Conservation (phyloP, 2,888 invertebrate genomes). For the Mimachlamys varia region DNA sequence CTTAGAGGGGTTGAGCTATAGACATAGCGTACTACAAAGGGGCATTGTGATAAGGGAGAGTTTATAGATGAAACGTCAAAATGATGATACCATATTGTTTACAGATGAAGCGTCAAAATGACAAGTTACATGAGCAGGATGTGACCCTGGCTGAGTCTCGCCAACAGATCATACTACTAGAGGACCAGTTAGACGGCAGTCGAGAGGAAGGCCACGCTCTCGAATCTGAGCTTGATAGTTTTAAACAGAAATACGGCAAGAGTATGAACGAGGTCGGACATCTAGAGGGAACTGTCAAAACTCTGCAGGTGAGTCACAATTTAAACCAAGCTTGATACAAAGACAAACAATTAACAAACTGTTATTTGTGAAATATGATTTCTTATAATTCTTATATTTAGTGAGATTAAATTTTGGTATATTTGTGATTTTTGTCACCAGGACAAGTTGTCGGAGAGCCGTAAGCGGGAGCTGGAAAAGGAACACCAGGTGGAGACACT, state of each 20-base stretch:
- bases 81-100: conserved; percentile 56
- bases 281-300: conserved; percentile 72
- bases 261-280: conserved; percentile 69
- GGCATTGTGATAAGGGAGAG: no score
- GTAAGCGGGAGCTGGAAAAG: conserved; percentile 73
- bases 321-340: no score
- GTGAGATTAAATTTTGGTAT: not conserved
- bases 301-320: conserved; percentile 58
- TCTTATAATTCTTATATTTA: not conserved
- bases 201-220: conserved; percentile 68
- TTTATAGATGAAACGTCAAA: conserved; percentile 69
- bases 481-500: conserved; percentile 71
- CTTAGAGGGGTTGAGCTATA: no score
- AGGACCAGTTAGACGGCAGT: conserved; percentile 72
- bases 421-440: not conserved
- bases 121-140: conserved; percentile 72
- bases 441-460: conserved; percentile 74
- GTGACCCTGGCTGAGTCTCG: conserved; percentile 68
- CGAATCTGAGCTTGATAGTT: conserved; percentile 67
- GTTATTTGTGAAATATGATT: no score
- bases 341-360: no score
- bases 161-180: conserved; percentile 74
- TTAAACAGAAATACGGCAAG: conserved; percentile 76
- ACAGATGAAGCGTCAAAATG: conserved; percentile 70
- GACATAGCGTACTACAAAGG: not conserved